Percentiles rank a stretch among this genome's conserved stretches.
These are phyloP conservation scores for Eonycteris spelaea DNA, from an alignment of 2,113 vertebrate genomes.

Conservation along the genomic window DNA sequence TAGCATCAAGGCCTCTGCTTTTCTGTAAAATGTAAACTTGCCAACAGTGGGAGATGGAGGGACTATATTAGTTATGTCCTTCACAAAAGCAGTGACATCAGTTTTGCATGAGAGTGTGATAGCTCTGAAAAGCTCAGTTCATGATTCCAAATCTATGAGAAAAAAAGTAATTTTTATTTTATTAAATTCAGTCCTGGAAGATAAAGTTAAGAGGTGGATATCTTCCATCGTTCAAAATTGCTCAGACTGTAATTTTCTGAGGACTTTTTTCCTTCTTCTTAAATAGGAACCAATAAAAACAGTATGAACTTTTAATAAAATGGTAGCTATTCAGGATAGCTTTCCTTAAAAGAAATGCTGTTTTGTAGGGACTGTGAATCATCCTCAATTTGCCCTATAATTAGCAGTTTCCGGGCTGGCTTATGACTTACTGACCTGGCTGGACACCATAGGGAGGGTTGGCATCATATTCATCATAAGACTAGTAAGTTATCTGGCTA, in stretches of 20 bases:
- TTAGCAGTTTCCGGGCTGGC: not conserved
- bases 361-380: not conserved
- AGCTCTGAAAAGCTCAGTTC: not conserved
- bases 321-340: not conserved
- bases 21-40: not conserved
- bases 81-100: not conserved
- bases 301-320: constrained; percentile 9
- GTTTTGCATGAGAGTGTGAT: not conserved
- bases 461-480: not conserved
- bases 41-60: not conserved
- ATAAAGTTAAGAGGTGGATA: not conserved
- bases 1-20: not conserved
- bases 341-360: not conserved
- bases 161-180: constrained; percentile 47
- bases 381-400: not conserved
- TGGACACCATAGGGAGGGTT: not conserved
- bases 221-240: not conserved
- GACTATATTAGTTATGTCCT: not conserved
- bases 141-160: not conserved
- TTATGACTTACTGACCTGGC: not conserved
- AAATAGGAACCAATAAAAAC: not conserved
- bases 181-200: constrained; percentile 35
- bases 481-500: not conserved
- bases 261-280: not conserved
- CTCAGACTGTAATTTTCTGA: not conserved